These are phyloP conservation scores for Mythimna impura DNA, from an alignment of 2,888 invertebrate species.

Conservation along the genomic window DNA sequence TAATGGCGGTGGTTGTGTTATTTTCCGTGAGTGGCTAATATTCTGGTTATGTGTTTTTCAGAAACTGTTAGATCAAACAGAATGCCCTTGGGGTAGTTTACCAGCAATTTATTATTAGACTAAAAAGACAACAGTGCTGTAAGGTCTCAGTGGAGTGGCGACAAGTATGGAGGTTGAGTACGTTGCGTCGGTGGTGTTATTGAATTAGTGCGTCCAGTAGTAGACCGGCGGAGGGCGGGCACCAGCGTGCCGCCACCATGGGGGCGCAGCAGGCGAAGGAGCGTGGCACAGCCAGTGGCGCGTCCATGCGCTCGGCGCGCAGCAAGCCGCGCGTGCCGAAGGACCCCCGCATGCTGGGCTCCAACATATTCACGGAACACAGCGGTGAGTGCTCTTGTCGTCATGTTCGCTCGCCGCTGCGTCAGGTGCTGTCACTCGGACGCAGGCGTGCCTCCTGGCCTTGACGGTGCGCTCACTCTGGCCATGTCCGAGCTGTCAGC, in stretches of 20 bases:
- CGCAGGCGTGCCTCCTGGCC: too few relatives aligned
- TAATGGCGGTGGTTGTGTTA: constrained; percentile 88
- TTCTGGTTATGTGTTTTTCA: constrained; percentile 73
- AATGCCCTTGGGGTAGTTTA: constrained; percentile 57
- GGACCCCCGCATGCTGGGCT: constrained; percentile 95
- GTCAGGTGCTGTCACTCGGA: not conserved
- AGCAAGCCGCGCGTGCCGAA: constrained; percentile 94
- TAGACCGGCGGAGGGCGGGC: constrained; percentile 64
- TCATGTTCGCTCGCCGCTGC: not conserved
- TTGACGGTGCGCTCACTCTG: not conserved
- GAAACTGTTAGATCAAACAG: constrained; percentile 61
- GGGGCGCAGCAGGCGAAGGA: constrained; percentile 98
- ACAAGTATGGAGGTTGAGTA: constrained; percentile 74
- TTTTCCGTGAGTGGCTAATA: constrained; percentile 73
- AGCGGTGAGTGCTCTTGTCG: constrained; percentile 93
- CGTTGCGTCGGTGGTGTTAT: constrained; percentile 77
- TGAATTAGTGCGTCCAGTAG: constrained; percentile 77
- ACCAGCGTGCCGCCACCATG: constrained; percentile 89
- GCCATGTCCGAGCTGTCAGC: not conserved
- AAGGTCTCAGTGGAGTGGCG: constrained; percentile 25
- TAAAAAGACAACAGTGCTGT: constrained; percentile 44
- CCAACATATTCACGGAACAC: constrained; percentile 98
- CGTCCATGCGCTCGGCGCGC: constrained; percentile 93
- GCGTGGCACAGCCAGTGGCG: constrained; percentile 93
- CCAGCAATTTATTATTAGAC: constrained; percentile 19